phyloP scores from a whole-genome alignment of 2,888 invertebrate genomes.

The Apantesis nais region DNA sequence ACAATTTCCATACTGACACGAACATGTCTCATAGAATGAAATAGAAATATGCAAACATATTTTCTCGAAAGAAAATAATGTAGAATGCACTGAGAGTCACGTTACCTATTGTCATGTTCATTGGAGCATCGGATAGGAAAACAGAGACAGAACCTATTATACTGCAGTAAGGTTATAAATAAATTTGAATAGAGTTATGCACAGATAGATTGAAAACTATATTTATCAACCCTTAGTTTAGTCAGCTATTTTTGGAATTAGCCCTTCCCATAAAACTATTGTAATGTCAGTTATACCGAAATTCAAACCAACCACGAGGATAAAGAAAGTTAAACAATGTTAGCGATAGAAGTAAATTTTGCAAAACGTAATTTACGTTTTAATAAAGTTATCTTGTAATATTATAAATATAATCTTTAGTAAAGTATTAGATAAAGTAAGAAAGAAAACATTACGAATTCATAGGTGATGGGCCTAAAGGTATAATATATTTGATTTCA shows the following conservation, averaged over 20 bases:
- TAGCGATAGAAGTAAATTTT: too few relatives aligned
- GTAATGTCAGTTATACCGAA: background rate
- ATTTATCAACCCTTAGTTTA: background rate
- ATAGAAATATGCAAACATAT: conserved; percentile 33
- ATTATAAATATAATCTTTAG: too few relatives aligned
- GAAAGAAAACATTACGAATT: too few relatives aligned
- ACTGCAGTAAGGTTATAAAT: background rate
- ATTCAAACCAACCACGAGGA: too few relatives aligned
- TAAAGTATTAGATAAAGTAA: too few relatives aligned
- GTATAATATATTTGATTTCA: too few relatives aligned
- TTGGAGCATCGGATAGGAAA: conserved; percentile 34
- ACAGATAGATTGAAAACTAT: background rate
- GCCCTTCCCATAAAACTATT: background rate
- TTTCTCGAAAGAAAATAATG: conserved; percentile 43
- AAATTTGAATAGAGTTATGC: background rate
- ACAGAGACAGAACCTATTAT: background rate
- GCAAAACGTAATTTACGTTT: too few relatives aligned
- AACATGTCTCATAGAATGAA: conserved; percentile 17
- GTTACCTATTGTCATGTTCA: conserved; percentile 45
- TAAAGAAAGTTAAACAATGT: too few relatives aligned
- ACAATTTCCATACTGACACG: conserved; percentile 19
- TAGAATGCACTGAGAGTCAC: conserved; percentile 54
- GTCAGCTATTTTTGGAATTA: background rate
- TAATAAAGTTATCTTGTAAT: too few relatives aligned
- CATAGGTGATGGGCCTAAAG: too few relatives aligned